Evolutionary conservation across 2,797 vertebrate genomes (phyloP).

Genomic region (Fratercula arctica): DNA sequence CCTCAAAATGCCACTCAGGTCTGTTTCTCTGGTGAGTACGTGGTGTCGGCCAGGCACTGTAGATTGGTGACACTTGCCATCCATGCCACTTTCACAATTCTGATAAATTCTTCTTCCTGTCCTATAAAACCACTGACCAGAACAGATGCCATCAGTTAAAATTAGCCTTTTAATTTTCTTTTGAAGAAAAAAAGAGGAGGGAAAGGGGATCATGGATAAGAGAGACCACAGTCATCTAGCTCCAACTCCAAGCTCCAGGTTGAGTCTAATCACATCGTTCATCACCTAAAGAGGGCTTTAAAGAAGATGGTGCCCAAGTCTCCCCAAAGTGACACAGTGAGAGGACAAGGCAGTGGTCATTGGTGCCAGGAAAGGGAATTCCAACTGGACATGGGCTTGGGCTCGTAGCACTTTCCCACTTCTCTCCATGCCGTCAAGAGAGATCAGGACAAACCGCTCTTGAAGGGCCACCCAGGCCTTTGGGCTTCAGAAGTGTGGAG

Average conservation of each 20-base stretch:
- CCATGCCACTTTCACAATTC: neutral
- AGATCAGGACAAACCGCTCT: neutral
- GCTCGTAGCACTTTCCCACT: neutral
- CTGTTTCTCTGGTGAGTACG: neutral
- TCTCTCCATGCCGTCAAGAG: neutral
- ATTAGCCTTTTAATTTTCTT: conserved; percentile 34
- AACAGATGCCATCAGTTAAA: conserved; percentile 12
- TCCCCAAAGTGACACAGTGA: neutral
- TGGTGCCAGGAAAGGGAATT: neutral
- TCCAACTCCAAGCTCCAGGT: neutral
- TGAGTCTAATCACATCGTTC: neutral
- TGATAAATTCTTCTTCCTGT: neutral
- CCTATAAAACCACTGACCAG: neutral
- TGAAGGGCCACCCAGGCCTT: neutral
- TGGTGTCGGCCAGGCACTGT: neutral
- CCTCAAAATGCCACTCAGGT: conserved; percentile 11
- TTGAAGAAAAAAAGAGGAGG: neutral
- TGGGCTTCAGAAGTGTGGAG: neutral
- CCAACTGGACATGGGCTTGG: neutral
- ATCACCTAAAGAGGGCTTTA: neutral
- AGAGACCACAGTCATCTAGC: neutral
- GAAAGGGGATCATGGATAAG: neutral
- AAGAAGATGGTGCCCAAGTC: neutral
- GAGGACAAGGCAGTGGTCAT: neutral
- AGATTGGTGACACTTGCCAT: neutral